Evolutionary conservation across 2,113 vertebrate genomes (phyloP).

Genomic region (Grus americana): DNA sequence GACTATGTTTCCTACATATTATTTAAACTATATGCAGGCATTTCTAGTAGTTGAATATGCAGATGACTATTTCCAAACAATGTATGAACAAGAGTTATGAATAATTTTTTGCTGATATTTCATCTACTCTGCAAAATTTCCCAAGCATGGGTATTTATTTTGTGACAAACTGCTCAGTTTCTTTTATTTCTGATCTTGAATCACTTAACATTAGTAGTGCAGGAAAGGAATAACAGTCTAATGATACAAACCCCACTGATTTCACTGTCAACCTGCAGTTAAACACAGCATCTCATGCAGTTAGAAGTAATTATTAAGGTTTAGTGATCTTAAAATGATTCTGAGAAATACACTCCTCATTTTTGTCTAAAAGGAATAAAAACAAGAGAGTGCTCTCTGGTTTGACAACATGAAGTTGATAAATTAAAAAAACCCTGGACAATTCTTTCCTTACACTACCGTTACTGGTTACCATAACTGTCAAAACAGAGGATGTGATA

Average conservation of each 20-base stretch:
- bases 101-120: neutral
- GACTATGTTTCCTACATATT: neutral
- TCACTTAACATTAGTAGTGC: neutral
- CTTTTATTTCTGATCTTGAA: neutral
- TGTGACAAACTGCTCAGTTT: neutral
- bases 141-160: neutral
- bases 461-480: neutral
- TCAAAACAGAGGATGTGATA: neutral
- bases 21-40: neutral
- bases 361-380: neutral
- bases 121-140: neutral
- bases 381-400: neutral
- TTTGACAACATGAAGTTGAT: neutral
- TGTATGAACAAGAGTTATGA: neutral
- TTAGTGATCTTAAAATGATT: neutral
- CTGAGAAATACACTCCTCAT: neutral
- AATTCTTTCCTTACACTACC: neutral
- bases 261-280: neutral
- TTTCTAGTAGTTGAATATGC: neutral
- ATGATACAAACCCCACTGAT: neutral
- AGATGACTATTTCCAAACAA: neutral
- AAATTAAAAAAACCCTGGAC: neutral
- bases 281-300: neutral
- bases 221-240: neutral
- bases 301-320: neutral